Evolutionary conservation across 1,140 invertebrate species (phyloP).

Genomic region (Trypoxylus dichotomus): DNA sequence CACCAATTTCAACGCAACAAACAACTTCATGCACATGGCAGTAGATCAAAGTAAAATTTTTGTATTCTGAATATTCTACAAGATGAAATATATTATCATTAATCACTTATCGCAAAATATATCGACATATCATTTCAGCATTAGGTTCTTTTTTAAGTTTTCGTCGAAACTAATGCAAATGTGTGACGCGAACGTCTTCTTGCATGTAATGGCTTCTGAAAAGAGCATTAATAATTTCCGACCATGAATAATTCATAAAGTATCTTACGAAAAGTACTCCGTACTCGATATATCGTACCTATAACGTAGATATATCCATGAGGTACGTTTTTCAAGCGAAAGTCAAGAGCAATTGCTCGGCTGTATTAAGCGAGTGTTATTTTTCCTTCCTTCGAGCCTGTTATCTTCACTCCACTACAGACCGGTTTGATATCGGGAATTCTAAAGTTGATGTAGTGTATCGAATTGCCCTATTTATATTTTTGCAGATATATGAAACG

Average conservation of each 20-base stretch:
- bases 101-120: neutral
- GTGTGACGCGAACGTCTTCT: neutral
- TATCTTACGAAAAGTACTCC: neutral
- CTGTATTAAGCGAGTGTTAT: conserved; percentile 1
- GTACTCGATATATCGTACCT: neutral
- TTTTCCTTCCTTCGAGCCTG: neutral
- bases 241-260: neutral
- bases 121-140: neutral
- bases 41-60: no score
- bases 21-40: no score
- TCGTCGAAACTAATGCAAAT: neutral
- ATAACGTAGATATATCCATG: neutral
- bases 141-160: neutral
- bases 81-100: no score
- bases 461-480: conserved; percentile 7
- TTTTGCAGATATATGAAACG: neutral
- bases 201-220: neutral
- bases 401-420: neutral
- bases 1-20: no score
- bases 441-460: neutral
- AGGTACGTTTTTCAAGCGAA: neutral
- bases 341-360: neutral
- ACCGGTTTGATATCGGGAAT: neutral
- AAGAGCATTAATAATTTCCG: neutral
- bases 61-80: no score